These are phyloP conservation scores for Sycobia sp. DNA, from an alignment of 1,140 invertebrate species.

Conservation along the genomic window DNA sequence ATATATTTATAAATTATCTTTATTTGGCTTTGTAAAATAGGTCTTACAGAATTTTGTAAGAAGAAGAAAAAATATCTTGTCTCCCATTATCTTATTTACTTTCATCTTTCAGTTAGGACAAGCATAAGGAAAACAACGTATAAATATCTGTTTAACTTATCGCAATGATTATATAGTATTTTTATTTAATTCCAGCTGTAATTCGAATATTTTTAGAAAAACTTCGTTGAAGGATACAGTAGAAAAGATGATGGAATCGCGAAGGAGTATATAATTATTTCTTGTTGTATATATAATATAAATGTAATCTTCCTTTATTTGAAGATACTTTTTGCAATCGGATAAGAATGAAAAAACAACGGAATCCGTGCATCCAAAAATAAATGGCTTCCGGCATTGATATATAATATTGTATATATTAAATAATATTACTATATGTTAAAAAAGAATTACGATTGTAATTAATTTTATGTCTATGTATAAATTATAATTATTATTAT, in stretches of 20 bases:
- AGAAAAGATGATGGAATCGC: neutral
- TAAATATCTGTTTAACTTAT: conserved; percentile 40
- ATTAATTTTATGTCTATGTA: conserved; percentile 48
- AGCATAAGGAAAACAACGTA: conserved; percentile 34
- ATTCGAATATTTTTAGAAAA: conserved; percentile 31
- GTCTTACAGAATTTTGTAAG: conserved; percentile 48
- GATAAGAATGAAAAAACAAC: conserved; percentile 37
- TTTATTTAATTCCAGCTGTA: conserved; percentile 38
- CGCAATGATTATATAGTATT: conserved; percentile 36
- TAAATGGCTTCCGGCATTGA: conserved; percentile 44
- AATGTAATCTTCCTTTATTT: conserved; percentile 38
- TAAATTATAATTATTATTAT: conserved; percentile 35
- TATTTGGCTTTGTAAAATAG: conserved; percentile 50
- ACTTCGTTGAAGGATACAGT: conserved; percentile 32
- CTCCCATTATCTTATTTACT: neutral
- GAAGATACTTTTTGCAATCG: conserved; percentile 45
- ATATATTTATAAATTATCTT: conserved; percentile 26
- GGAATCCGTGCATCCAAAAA: conserved; percentile 39
- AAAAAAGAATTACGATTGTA: conserved; percentile 47
- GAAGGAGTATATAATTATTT: conserved; percentile 42
- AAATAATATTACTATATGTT: conserved; percentile 50
- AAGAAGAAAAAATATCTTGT: conserved; percentile 14
- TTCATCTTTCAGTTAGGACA: conserved; percentile 17
- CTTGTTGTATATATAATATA: conserved; percentile 42
- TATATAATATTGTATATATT: conserved; percentile 56